Evolutionary conservation across 2,113 vertebrate genomes (phyloP).

Genomic region (Phalacrocorax pelagicus): DNA sequence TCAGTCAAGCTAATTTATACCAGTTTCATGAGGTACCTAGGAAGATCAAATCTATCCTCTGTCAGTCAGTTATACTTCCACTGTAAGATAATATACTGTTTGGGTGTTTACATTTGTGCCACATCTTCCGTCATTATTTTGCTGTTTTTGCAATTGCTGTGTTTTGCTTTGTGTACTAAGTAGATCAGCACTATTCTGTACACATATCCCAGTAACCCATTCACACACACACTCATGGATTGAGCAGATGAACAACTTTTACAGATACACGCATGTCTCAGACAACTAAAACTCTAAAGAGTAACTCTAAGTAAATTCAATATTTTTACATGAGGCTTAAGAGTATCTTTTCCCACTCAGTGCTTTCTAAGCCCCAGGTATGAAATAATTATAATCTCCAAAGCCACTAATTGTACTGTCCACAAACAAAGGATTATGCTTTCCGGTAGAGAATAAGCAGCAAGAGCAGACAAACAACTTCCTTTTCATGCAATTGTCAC

Average conservation of each 20-base stretch:
- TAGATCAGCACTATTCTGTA: neutral
- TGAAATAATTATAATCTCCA: slow-evolving; percentile 13
- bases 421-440: slow-evolving; percentile 11
- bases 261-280: neutral
- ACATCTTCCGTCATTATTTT: neutral
- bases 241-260: neutral
- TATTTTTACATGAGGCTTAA: neutral
- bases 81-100: neutral
- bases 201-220: neutral
- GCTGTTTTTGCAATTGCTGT: neutral
- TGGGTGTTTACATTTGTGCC: neutral
- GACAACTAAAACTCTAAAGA: neutral
- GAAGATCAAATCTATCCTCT: neutral
- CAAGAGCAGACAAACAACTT: neutral
- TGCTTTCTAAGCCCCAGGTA: neutral
- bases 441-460: neutral
- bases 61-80: neutral
- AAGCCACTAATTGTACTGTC: slow-evolving; percentile 14
- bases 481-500: neutral
- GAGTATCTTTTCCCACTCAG: neutral
- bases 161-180: neutral
- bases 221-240: accelerated
- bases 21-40: neutral
- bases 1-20: neutral
- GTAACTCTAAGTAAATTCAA: neutral